Evolutionary conservation across 2,113 vertebrate genomes (phyloP).

Genomic region (Grammomys surdaster): DNA sequence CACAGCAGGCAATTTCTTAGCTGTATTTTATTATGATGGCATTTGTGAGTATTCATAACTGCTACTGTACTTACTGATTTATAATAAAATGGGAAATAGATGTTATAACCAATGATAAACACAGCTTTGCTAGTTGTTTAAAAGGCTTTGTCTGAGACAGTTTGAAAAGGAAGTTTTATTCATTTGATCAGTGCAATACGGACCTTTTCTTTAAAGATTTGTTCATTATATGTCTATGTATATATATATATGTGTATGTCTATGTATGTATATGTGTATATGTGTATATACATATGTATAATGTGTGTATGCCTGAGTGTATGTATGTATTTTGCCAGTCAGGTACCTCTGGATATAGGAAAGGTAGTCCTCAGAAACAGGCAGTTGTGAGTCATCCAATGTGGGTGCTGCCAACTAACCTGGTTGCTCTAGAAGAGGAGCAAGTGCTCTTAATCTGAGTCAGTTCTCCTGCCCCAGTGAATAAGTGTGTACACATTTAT

Average conservation of each 20-base stretch:
- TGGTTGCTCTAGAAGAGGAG: background rate
- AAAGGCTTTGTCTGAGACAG: background rate
- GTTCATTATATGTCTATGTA: background rate
- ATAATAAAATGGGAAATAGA: constrained; percentile 34
- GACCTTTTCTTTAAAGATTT: background rate
- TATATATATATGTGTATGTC: background rate
- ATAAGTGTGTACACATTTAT: background rate
- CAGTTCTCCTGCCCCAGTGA: too few species aligned
- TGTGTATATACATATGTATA: background rate
- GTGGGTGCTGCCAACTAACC: background rate
- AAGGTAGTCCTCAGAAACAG: background rate
- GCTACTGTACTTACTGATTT: constrained; percentile 21
- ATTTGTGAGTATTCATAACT: background rate
- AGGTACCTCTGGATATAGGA: too few species aligned
- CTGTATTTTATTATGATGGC: background rate
- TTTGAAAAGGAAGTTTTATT: background rate
- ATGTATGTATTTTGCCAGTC: background rate
- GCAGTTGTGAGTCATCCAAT: background rate
- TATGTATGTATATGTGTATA: background rate
- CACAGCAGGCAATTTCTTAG: background rate
- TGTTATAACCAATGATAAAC: background rate
- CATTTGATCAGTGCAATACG: background rate
- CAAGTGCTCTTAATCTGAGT: background rate
- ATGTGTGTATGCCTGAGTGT: background rate
- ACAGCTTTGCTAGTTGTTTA: constrained; percentile 11